Percentiles rank a stretch among this genome's conserved stretches.
Conservation (phyloP, 2,797 vertebrate species). For the Varecia variegata region DNA sequence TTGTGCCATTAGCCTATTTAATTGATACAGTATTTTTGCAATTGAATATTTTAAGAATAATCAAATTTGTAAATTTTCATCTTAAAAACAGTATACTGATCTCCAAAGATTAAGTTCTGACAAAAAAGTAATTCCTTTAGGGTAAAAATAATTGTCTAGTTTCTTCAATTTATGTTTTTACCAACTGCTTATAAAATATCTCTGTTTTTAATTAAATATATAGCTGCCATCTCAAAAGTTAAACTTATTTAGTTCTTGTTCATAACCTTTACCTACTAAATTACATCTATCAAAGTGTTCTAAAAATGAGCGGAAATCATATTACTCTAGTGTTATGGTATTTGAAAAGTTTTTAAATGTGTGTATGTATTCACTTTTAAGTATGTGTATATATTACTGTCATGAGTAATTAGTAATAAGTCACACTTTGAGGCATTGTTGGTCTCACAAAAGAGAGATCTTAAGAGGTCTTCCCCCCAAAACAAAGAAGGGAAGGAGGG, state of each 20-base stretch:
- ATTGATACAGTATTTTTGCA: background rate
- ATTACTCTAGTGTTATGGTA: background rate
- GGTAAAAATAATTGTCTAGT: background rate
- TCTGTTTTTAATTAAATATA: background rate
- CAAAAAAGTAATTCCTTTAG: background rate
- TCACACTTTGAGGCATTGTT: background rate
- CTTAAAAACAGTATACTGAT: background rate
- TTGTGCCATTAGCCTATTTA: background rate
- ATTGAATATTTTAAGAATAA: background rate
- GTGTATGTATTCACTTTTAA: background rate
- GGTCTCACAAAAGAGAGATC: background rate
- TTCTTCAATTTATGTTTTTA: slow-evolving; percentile 4
- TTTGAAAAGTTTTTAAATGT: background rate
- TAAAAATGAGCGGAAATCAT: background rate
- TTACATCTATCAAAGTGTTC: background rate
- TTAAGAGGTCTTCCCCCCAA: background rate
- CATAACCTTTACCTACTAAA: background rate
- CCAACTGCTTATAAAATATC: background rate
- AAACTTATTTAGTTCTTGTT: background rate
- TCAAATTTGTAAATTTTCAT: background rate
- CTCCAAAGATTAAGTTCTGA: background rate
- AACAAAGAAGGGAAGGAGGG: background rate
- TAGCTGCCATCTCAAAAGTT: background rate
- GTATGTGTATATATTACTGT: background rate
- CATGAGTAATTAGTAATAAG: background rate